A percentile compares a stretch with the other conserved stretches of the same genome.
Evolutionary conservation across 92 coral and sea anemone species (phyloP).

Genomic region (Zoanthus sansibaricus): DNA sequence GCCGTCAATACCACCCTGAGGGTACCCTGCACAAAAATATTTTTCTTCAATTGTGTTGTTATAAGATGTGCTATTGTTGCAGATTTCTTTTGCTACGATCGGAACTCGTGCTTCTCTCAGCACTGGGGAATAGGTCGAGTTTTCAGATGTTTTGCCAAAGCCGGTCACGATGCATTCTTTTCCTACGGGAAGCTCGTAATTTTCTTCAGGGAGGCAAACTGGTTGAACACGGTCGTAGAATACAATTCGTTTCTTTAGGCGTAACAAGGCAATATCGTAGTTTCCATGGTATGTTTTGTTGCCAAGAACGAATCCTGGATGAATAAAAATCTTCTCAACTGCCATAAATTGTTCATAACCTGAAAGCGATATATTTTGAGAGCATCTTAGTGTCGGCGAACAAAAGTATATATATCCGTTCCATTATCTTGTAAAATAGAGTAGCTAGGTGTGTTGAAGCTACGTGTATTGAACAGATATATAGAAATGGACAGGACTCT

Average conservation of each 20-base stretch:
- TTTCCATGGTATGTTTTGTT: slow-evolving; percentile 72
- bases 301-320: slow-evolving; percentile 73
- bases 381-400: background rate
- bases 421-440: too few relatives aligned
- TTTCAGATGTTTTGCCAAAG: slow-evolving; percentile 78
- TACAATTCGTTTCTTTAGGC: slow-evolving; percentile 73
- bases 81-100: slow-evolving; percentile 73
- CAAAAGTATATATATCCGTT: too few relatives aligned
- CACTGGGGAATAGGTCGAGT: slow-evolving; percentile 64
- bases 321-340: slow-evolving; percentile 64
- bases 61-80: slow-evolving; percentile 85
- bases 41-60: slow-evolving; percentile 75
- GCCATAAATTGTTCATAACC: slow-evolving; percentile 74
- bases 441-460: too few relatives aligned
- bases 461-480: too few relatives aligned
- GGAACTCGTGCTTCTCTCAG: slow-evolving; percentile 78
- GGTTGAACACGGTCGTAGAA: slow-evolving; percentile 84
- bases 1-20: slow-evolving; percentile 84
- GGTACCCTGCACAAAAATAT: slow-evolving; percentile 91
- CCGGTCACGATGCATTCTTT: slow-evolving; percentile 79
- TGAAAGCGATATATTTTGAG: background rate
- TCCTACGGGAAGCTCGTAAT: slow-evolving; percentile 59
- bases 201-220: slow-evolving; percentile 86
- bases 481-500: too few relatives aligned
- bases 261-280: slow-evolving; percentile 85